Evolutionary conservation across 2,113 vertebrate species (phyloP).

Genomic region (Pachyramphus minor): DNA sequence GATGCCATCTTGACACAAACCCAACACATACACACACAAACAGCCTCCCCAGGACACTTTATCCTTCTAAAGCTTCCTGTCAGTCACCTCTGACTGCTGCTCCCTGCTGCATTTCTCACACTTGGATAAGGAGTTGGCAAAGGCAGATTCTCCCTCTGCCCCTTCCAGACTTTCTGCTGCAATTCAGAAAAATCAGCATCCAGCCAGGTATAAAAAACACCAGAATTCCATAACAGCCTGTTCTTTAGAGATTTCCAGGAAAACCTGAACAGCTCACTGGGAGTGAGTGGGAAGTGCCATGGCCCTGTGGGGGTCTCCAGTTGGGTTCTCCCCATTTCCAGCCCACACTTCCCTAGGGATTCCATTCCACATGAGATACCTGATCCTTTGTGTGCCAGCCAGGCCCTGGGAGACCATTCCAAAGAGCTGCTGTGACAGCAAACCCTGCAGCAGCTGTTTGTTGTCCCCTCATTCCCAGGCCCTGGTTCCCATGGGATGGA

Average conservation of each 20-base stretch:
- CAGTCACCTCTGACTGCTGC: background rate
- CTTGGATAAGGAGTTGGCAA: background rate
- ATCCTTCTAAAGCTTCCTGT: background rate
- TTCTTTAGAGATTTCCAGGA: background rate
- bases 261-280: background rate
- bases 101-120: background rate
- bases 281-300: background rate
- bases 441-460: background rate
- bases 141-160: background rate
- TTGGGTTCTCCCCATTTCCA: background rate
- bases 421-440: background rate
- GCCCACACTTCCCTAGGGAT: background rate
- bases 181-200: background rate
- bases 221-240: background rate
- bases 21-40: background rate
- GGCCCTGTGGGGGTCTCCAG: background rate
- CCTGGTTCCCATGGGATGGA: background rate
- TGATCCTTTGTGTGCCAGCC: background rate
- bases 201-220: background rate
- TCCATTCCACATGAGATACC: fast-evolving
- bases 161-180: background rate
- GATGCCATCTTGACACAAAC: background rate
- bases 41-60: background rate
- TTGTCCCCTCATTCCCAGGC: background rate
- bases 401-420: background rate